Evolutionary conservation across 2,113 vertebrate species (phyloP), one percentile per base, ranked within the genome.

Genomic region (Seriola dumerili): DNA sequence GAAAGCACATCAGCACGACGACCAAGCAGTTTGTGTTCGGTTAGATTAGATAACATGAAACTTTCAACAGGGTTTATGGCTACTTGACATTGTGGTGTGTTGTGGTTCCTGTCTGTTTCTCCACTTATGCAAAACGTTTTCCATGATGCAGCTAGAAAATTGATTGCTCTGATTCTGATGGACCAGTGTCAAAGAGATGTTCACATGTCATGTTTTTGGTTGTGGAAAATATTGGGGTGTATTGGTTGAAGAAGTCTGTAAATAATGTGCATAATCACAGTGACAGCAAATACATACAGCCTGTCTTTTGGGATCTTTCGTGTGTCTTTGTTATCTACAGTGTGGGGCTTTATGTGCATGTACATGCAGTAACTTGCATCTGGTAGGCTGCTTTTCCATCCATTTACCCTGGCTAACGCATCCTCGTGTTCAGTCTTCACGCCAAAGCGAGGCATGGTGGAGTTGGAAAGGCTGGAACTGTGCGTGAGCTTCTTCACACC

Each of bases 391-490:
- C 4, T 62, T 58, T 48, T 62, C 14, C 8, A 23, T 73, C 32
- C 5, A 10, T 72, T 88, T 91, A 98, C 97, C 94, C 95, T 95
- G 80, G 95, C 96, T 85, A 98, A 91, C 42, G 94, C 90, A 0
- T 98, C 97, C 89, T 98, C 97, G 21, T 98, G 96, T 69, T 97
- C 95, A 0, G 97, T 97, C 93, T 97, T 97, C 75, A 98, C 96
- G 40, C 97, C 97, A 19, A 97, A 97, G 64, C 96, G 96, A 64
- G 97, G 97, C 89, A 97, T 75, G 78, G 92, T 89, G 55, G 96
- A 92, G 83, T 96, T 95, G 21, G 94, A 95, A 85, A 96, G 95
- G 92, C 96, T 96, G 88, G 95, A 96, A 66, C 95, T 96, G 88
- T 96, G 97, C 3, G 88, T 95, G 74, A 97, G 94, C 82, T 97